Base-by-base conservation (phyloP, 1,140 invertebrate genomes). In the Lerema accius region DNA sequence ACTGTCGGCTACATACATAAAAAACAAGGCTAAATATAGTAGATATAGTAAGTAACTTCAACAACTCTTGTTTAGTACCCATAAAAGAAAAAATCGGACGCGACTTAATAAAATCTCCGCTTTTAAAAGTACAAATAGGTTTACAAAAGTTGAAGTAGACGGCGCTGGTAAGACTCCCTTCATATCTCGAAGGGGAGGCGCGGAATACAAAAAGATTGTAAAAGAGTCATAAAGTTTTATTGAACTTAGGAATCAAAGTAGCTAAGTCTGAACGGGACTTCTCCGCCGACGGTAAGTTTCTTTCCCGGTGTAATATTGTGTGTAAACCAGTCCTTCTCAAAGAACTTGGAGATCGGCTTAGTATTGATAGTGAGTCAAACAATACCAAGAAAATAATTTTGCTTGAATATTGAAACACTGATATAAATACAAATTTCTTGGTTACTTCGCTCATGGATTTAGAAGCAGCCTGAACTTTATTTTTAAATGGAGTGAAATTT, bases 141-240 rank as follows among this genome's bases (percentile, higher is more conserved):
- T 49, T 49, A 49, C 11, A 15, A 49, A 49, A 49, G 23, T 32
- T 6, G 23, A 49, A 32, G 23, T 3, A 49, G 10, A n/a, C 35
- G 35, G 10, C 35, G n/a, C 10, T 11, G 35, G 35, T 11, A 37
- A 37, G 35, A 37, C n/a, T 23, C 19, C 3, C 35, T n/a, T 4
- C 2, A n/a, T 37, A 15, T 49, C 26, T 49, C 11, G n/a, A 10
- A 32, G 5, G 23, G 23, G 23, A 14, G 13, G 28, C 23, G 23
- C 46, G 5, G 46, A 49, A 49, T 49, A 49, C 35, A 49, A 9
- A 32, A 49, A 13, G 23, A 32, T 13, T 49, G 11, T 49, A 32
- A 49, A 49, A 49, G 14, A 48, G 23, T 48, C 23, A 48, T 48
- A 32, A 48, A 49, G 11, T 49, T 32, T 49, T 32, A 49, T 49